Percentiles rank a stretch among this genome's conserved stretches.
phyloP scores from a whole-genome alignment of 2,888 invertebrate genomes.

The Pecten maximus region DNA sequence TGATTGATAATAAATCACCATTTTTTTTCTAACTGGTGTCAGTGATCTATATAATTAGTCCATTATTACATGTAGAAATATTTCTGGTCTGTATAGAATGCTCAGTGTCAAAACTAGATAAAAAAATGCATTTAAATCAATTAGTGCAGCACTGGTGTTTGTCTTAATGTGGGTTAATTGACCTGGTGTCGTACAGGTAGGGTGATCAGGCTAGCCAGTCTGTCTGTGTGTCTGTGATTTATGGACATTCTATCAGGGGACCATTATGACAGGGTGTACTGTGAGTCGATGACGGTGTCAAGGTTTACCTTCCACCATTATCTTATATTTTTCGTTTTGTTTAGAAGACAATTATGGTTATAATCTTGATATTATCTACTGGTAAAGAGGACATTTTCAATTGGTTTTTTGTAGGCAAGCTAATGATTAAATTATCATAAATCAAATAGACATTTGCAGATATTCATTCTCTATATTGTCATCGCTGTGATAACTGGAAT shows the following conservation, averaged over 20 bases:
- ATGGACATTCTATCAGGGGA: not conserved
- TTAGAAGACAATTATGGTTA: not conserved
- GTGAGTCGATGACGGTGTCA: conserved; percentile 15
- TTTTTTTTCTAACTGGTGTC: not conserved
- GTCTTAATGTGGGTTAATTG: not conserved
- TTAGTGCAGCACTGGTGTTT: not conserved
- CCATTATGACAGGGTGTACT: not conserved
- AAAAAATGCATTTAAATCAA: conserved; percentile 28
- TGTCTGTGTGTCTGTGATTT: not conserved
- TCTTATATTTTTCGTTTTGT: not conserved
- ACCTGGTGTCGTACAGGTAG: not conserved
- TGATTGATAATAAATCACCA: not conserved
- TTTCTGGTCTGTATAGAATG: not conserved
- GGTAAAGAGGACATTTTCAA: not conserved
- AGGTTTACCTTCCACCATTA: not conserved
- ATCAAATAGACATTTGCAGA: not conserved
- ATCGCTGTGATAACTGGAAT: not conserved
- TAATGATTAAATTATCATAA: not conserved
- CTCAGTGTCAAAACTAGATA: not conserved
- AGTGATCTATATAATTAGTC: not conserved
- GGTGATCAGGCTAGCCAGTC: conserved; percentile 21
- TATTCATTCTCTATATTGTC: not conserved
- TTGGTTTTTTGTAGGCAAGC: not conserved
- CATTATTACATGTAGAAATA: not conserved
- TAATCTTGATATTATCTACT: not conserved